These are phyloP conservation scores for Ornithorhynchus anatinus DNA, from an alignment of 2,113 vertebrate genomes.

Conservation along the genomic window DNA sequence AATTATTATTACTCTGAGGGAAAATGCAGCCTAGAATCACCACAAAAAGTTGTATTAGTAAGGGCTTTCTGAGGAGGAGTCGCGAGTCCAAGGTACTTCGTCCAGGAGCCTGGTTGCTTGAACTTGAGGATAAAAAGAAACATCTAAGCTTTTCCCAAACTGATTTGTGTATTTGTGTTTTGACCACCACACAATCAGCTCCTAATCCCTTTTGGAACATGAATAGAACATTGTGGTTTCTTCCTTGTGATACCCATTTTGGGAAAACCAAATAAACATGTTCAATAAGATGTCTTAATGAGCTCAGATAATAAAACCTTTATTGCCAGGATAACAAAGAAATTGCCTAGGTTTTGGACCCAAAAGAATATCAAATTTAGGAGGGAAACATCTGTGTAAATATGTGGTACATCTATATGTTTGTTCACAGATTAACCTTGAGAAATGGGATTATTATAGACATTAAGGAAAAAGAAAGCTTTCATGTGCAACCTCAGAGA, in stretches of 20 bases:
- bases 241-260: background rate
- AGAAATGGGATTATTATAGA: slow-evolving; percentile 16
- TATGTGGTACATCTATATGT: background rate
- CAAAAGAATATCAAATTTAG: background rate
- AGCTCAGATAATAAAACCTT: background rate
- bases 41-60: no score
- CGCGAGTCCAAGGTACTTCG: no score
- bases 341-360: background rate
- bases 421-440: slow-evolving; percentile 44
- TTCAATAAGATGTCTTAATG: background rate
- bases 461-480: slow-evolving; percentile 5
- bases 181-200: rapidly evolving
- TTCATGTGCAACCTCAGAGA: slow-evolving; percentile 19
- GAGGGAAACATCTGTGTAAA: slow-evolving; percentile 47
- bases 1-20: no score
- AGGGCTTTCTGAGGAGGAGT: no score
- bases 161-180: background rate
- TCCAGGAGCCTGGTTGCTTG: no score
- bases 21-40: no score
- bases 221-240: background rate
- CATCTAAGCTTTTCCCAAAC: background rate
- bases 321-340: background rate
- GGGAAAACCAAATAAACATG: background rate
- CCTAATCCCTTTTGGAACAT: background rate
- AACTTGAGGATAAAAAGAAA: background rate